These are phyloP conservation scores for Illadopsis cleaveri DNA, from an alignment of 2,113 vertebrate species.

Conservation along the genomic window DNA sequence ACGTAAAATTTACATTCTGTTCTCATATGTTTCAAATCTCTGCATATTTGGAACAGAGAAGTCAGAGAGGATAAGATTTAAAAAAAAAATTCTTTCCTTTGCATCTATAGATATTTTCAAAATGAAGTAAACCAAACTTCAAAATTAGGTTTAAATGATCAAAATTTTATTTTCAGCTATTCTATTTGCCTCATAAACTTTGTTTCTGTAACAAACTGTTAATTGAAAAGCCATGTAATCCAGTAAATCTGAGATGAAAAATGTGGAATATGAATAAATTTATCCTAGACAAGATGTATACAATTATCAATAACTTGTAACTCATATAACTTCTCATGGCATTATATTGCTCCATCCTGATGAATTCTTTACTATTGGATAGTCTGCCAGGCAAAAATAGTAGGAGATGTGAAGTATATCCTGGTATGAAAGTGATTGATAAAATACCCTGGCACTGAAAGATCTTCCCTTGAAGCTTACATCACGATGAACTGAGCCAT, in stretches of 20 bases:
- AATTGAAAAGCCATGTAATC: background rate
- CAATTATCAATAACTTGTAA: background rate
- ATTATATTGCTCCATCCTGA: no score
- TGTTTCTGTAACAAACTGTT: fast-evolving
- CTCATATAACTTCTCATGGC: background rate
- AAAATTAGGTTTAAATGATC: background rate
- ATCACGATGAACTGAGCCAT: background rate
- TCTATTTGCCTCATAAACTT: background rate
- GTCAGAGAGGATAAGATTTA: fast-evolving
- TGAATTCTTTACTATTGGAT: background rate
- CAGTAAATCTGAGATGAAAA: background rate
- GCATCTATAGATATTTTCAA: background rate
- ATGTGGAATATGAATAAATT: background rate
- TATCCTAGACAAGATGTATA: background rate
- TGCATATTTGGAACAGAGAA: background rate
- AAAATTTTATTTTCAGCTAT: background rate
- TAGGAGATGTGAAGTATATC: background rate
- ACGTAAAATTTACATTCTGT: background rate
- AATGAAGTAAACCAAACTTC: background rate
- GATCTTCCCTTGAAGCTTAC: background rate
- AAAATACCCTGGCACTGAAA: background rate
- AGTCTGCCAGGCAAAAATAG: background rate
- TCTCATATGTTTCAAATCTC: background rate
- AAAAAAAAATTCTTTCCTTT: background rate
- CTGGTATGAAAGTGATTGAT: background rate